These are phyloP conservation scores for Diabrotica undecimpunctata DNA, from an alignment of 1,140 invertebrate genomes.

Conservation along the genomic window DNA sequence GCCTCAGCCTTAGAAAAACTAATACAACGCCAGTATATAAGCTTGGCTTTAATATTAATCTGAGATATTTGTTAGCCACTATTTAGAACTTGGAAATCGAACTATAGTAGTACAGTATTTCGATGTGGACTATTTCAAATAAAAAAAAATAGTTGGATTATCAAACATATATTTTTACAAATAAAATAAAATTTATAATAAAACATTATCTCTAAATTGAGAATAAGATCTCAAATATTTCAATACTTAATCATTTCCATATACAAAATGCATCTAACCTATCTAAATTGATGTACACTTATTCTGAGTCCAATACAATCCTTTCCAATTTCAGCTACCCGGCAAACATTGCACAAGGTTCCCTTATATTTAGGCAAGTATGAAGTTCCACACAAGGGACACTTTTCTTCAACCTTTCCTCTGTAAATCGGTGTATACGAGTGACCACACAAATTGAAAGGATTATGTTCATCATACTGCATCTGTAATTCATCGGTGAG, in stretches of 20 bases:
- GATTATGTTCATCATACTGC: conserved; percentile 97
- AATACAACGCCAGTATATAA: no score
- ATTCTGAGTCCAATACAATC: conserved; percentile 84
- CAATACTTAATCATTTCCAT: not conserved
- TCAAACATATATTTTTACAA: no score
- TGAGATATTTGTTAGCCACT: no score
- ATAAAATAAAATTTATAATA: no score
- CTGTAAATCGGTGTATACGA: conserved; percentile 92
- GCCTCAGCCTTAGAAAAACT: no score
- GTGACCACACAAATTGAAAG: conserved; percentile 90
- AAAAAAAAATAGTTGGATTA: no score
- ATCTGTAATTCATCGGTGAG: conserved; percentile 84
- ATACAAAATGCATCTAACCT: conserved; percentile 18
- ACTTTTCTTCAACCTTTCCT: conserved; percentile 93
- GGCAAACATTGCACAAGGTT: conserved; percentile 79
- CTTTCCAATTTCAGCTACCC: conserved; percentile 88
- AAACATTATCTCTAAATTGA: no score
- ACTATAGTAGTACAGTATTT: no score
- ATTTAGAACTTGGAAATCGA: no score
- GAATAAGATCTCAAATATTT: not conserved
- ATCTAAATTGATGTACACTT: conserved; percentile 67
- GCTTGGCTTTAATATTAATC: no score
- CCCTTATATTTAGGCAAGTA: conserved; percentile 88
- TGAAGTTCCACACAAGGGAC: conserved; percentile 86
- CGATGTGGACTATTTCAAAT: no score